phyloP scores from a whole-genome alignment of 1,140 invertebrate genomes.

The Drosophila ogumai region DNA sequence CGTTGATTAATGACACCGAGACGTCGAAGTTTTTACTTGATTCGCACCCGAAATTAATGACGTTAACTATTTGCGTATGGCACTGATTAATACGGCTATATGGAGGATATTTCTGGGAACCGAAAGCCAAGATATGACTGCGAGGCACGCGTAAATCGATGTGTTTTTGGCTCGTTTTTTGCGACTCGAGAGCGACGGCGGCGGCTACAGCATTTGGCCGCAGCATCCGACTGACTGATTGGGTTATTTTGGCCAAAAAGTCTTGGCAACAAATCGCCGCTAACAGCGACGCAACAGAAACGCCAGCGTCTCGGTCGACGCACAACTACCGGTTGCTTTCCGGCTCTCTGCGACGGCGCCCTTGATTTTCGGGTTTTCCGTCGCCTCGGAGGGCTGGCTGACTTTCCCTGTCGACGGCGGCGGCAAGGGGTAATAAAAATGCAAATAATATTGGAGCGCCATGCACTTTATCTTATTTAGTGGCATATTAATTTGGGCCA shows the following conservation, averaged over 20 bases:
- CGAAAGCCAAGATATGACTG: conserved; percentile 14
- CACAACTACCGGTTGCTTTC: conserved; percentile 77
- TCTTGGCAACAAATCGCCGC: conserved; percentile 24
- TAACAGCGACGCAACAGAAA: conserved; percentile 72
- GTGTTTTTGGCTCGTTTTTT: conserved; percentile 29
- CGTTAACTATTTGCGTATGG: conserved; percentile 23
- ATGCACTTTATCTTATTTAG: conserved; percentile 79
- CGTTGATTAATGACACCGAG: conserved; percentile 27
- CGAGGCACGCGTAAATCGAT: conserved; percentile 13
- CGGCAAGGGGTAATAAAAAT: conserved; percentile 57
- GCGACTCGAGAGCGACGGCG: conserved; percentile 43
- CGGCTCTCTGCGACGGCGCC: conserved; percentile 46
- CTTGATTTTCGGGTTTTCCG: conserved; percentile 4
- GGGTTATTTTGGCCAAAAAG: conserved; percentile 55
- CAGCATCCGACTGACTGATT: conserved; percentile 73
- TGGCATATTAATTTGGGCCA: conserved; percentile 58
- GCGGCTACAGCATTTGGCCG: conserved; percentile 64
- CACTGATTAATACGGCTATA: conserved; percentile 36
- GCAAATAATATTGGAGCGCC: conserved; percentile 66
- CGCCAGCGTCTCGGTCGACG: conserved; percentile 18
- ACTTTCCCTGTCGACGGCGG: neutral
- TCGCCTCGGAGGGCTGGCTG: neutral
- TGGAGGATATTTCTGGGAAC: conserved; percentile 22
- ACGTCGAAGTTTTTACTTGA: conserved; percentile 2
- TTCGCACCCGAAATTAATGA: conserved; percentile 26